Evolutionary conservation across 2,113 vertebrate genomes (phyloP), one percentile per base, ranked within the genome.

Genomic region (Mystacornis crossleyi): DNA sequence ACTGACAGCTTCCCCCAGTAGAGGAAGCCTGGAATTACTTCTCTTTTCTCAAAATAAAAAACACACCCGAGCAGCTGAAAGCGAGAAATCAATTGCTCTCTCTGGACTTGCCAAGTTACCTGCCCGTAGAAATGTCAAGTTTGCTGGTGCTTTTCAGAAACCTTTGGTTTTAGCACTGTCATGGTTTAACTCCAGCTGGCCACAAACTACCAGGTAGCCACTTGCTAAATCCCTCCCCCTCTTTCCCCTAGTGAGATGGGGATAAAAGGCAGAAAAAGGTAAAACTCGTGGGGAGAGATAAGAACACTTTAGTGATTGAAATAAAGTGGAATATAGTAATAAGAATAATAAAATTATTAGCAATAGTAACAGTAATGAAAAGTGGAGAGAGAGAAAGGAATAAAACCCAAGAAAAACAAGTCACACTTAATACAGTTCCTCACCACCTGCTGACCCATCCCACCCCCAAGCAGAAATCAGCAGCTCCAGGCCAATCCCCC

Each of bases 71-170:
- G 67, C 61, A 93, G 47, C n/a, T 81, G 81, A 89, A 90, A 25
- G 29, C 1, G 13, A 50, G 33, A 81, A 89, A 54, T 34, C 21
- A 86, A 12, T 62, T 67, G 26, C 17, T 62, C 5, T 40, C 57
- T 80, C 26, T 25, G 31, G 34, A 65, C 40, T 75, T 84, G 69
- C 40, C 45, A 77, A 47, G 18, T 81, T 69, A 80, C 38, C 69
- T 84, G 43, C 23, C 20, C 8, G 4, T 20, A 51, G 58, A 93
- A 90, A 92, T 75, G 31, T 48, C 58, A 81, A 38, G 24, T 84
- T 87, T 87, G 9, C 18, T 58, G 40, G 23, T 42, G 34, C 70
- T 82, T 65, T 99, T 72, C 89, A 96, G 62, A 95, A 98, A 42
- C 81, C 70, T 72, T 86, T 98, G 36, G 72, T 73, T 79, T 92